A percentile compares a stretch with the other conserved stretches of the same genome.
These are phyloP conservation scores for Hypotaenidia philippensis DNA, from an alignment of 2,797 vertebrate genomes.

Conservation along the genomic window DNA sequence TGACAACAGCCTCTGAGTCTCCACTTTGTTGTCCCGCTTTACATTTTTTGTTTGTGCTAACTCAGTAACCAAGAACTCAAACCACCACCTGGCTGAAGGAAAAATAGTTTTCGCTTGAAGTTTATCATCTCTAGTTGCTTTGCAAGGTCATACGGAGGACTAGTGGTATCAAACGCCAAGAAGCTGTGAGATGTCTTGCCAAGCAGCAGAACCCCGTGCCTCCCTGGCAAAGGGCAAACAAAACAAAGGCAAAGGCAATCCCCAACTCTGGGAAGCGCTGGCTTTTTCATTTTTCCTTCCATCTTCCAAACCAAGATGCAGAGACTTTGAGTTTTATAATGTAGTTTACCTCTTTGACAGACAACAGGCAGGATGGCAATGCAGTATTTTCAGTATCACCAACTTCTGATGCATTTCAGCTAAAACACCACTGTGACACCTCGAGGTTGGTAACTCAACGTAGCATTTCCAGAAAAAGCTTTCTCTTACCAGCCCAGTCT, in stretches of 20 bases:
- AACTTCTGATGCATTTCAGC: background rate
- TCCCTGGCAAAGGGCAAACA: background rate
- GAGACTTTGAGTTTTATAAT: background rate
- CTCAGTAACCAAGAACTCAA: background rate
- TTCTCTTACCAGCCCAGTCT: background rate
- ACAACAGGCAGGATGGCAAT: background rate
- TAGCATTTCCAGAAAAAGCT: background rate
- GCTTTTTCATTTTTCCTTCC: background rate
- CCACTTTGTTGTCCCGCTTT: background rate
- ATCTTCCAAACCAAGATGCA: background rate
- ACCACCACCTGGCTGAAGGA: background rate
- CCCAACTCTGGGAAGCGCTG: background rate
- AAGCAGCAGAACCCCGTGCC: background rate
- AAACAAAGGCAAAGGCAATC: conserved; percentile 5
- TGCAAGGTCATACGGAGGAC: conserved; percentile 7
- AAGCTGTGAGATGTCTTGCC: background rate
- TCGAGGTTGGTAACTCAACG: background rate
- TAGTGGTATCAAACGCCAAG: background rate
- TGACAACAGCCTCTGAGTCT: background rate
- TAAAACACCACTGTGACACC: background rate
- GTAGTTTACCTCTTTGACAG: background rate
- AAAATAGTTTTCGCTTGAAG: background rate
- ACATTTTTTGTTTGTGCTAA: background rate
- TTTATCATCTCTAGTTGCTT: background rate
- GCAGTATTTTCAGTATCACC: background rate